Evolutionary conservation across 2,888 invertebrate genomes (phyloP).

Genomic region (Parasteatoda lunata): DNA sequence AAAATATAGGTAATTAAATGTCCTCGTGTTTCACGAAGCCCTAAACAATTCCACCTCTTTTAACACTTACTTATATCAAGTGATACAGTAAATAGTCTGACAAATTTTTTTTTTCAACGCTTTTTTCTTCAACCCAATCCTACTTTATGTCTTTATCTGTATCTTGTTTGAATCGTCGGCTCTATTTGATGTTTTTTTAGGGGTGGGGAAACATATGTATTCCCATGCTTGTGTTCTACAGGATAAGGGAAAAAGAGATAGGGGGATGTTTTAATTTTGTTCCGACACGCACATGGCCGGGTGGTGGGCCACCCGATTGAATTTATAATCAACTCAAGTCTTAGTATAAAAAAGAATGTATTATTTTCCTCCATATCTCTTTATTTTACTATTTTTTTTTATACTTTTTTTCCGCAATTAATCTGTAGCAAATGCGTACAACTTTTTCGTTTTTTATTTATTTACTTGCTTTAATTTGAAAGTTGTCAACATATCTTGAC

Average conservation of each 20-base stretch:
- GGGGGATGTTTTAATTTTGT: conserved; percentile 51
- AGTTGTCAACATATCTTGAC: too few relatives aligned
- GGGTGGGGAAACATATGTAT: conserved; percentile 30
- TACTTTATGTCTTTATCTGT: conserved; percentile 42
- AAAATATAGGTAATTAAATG: too few relatives aligned
- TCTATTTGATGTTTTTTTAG: conserved; percentile 32
- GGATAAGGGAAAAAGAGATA: conserved; percentile 32
- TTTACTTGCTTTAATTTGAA: too few relatives aligned
- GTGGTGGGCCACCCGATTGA: conserved; percentile 55
- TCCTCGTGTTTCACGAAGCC: too few relatives aligned
- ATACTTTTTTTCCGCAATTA: conserved; percentile 13
- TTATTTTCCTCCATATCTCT: too few relatives aligned
- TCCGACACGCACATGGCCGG: conserved; percentile 61
- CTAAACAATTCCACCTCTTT: not conserved
- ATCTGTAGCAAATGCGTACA: too few relatives aligned
- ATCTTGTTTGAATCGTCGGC: conserved; percentile 52
- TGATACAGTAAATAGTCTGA: conserved; percentile 28
- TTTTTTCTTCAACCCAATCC: conserved; percentile 21
- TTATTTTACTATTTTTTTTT: not conserved
- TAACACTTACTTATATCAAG: conserved; percentile 27
- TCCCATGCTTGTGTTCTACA: conserved; percentile 21
- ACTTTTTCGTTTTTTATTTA: too few relatives aligned
- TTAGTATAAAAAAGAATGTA: too few relatives aligned
- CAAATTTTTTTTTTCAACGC: conserved; percentile 32
- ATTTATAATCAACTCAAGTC: conserved; percentile 40